Evolutionary conservation across 2,113 vertebrate genomes (phyloP).

Genomic region (Amblyopsis rosae): DNA sequence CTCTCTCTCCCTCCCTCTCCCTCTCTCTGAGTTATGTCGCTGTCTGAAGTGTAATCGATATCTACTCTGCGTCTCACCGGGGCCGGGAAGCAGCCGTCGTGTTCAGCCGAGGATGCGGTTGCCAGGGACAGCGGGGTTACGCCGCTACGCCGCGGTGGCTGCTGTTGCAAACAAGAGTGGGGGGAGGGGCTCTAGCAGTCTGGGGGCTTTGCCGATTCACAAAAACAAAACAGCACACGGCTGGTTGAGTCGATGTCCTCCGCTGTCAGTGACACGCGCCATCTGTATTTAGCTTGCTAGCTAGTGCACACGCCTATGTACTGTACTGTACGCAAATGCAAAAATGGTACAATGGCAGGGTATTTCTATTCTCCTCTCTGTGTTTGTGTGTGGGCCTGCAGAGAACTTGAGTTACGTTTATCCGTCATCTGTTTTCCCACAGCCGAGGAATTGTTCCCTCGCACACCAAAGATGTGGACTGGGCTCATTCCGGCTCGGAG

Average conservation of each 20-base stretch:
- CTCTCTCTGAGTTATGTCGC: slow-evolving; percentile 24
- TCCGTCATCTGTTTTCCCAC: slow-evolving; percentile 50
- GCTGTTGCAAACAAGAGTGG: slow-evolving; percentile 4
- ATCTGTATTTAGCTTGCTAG: no score
- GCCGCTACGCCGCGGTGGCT: no score
- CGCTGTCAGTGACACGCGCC: no score
- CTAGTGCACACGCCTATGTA: no score
- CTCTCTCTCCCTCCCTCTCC: neutral
- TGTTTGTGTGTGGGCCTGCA: slow-evolving; percentile 18
- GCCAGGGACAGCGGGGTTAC: slow-evolving; percentile 23
- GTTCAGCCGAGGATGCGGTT: slow-evolving; percentile 21
- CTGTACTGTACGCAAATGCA: no score
- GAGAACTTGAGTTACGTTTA: slow-evolving; percentile 28
- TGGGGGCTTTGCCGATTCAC: no score
- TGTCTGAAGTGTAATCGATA: slow-evolving; percentile 52
- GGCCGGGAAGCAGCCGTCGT: slow-evolving; percentile 14
- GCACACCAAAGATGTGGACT: slow-evolving; percentile 45
- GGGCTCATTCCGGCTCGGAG: slow-evolving; percentile 54
- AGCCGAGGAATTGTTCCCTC: slow-evolving; percentile 31
- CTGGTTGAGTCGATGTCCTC: no score
- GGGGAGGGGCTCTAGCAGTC: no score
- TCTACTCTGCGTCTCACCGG: slow-evolving; percentile 10
- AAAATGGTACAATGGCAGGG: neutral
- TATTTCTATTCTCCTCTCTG: slow-evolving; percentile 6
- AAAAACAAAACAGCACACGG: no score